These are phyloP conservation scores for Semaprochilodus insignis DNA, from an alignment of 2,797 vertebrate genomes.

Conservation along the genomic window DNA sequence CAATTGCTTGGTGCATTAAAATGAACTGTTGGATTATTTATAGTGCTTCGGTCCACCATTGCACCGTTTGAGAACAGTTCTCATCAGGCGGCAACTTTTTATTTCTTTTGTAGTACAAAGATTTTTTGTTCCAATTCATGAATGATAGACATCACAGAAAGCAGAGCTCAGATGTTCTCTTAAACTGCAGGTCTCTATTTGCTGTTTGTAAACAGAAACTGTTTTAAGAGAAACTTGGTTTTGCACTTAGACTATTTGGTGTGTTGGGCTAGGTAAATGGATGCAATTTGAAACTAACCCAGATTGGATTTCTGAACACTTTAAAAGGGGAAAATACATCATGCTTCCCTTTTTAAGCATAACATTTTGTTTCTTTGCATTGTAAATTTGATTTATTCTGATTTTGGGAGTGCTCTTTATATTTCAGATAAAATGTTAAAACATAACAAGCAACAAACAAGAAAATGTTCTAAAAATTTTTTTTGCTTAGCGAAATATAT, in stretches of 20 bases:
- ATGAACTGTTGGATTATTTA: not conserved
- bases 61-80: not conserved
- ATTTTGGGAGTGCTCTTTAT: not conserved
- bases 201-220: not conserved
- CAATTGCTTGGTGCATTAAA: not conserved
- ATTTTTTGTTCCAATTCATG: too few relatives aligned
- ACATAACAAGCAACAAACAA: not conserved
- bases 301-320: not conserved
- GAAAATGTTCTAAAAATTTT: not conserved
- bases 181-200: not conserved
- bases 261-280: not conserved
- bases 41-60: not conserved
- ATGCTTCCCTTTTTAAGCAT: not conserved
- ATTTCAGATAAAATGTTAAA: not conserved
- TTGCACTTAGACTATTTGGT: too few relatives aligned
- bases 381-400: conserved; percentile 1
- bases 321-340: not conserved
- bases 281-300: not conserved
- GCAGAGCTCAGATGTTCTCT: not conserved
- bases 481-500: too few relatives aligned
- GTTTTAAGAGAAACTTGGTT: not conserved
- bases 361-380: not conserved
- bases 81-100: not conserved
- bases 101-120: not conserved
- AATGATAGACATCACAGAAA: not conserved